These are phyloP conservation scores for Drosophila rufa DNA, from an alignment of 1,140 invertebrate genomes.

Conservation along the genomic window DNA sequence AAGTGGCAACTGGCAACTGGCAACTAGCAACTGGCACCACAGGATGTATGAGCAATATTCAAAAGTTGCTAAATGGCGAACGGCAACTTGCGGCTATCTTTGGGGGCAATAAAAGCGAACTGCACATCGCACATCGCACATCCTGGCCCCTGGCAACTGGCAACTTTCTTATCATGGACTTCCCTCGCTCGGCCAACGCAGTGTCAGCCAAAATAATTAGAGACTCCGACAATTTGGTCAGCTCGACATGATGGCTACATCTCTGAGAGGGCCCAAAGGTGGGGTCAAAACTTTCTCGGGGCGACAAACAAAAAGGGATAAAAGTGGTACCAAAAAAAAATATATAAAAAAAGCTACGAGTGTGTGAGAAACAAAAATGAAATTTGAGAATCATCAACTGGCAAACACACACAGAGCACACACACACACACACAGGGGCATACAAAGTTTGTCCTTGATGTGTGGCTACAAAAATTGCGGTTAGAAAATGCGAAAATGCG, in stretches of 20 bases:
- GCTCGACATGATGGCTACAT: constrained; percentile 41
- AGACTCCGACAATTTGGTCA: constrained; percentile 48
- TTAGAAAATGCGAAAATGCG: constrained; percentile 1
- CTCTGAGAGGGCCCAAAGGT: not conserved
- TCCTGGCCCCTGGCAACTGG: constrained; percentile 15
- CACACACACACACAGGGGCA: constrained; percentile 9
- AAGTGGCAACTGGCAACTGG: constrained; percentile 2
- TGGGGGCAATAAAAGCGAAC: constrained; percentile 43
- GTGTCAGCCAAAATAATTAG: constrained; percentile 55
- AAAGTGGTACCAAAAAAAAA: not conserved
- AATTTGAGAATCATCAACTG: constrained; percentile 67
- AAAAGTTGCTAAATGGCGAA: constrained; percentile 38
- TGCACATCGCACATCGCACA: constrained; percentile 9
- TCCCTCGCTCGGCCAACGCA: constrained; percentile 1
- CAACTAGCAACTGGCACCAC: constrained; percentile 14
- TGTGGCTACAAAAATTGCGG: constrained; percentile 33
- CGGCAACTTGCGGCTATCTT: constrained; percentile 52
- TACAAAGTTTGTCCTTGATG: constrained; percentile 48
- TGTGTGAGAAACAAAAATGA: constrained; percentile 30
- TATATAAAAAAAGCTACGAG: not conserved
- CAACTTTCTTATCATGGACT: constrained; percentile 41
- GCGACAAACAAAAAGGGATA: constrained; percentile 21
- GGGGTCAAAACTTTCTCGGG: constrained; percentile 10
- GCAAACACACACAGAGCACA: constrained; percentile 22
- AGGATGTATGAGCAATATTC: constrained; percentile 46